Conservation (phyloP, 2,888 invertebrate species). For the Empis stercorea region DNA sequence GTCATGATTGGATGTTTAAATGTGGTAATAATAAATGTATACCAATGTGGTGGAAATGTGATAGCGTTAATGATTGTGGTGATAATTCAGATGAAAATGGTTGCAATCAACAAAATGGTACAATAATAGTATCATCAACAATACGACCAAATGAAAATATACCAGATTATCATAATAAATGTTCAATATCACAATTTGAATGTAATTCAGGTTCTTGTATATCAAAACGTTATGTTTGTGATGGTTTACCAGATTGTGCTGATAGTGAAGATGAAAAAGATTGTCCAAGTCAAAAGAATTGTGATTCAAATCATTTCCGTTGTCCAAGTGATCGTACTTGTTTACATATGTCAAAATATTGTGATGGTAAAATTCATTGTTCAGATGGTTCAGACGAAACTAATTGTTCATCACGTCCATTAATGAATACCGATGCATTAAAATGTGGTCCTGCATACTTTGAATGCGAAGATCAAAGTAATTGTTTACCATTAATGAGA, state of each 20-base stretch:
- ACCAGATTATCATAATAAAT: conserved; percentile 23
- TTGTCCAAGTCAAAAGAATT: conserved; percentile 30
- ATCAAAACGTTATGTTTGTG: conserved; percentile 39
- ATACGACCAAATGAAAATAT: conserved; percentile 21
- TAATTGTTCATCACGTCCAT: conserved; percentile 25
- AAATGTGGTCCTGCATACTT: conserved; percentile 36
- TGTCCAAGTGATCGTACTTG: conserved; percentile 53
- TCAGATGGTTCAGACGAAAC: conserved; percentile 43
- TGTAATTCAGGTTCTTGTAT: conserved; percentile 43
- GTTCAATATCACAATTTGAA: conserved; percentile 23
- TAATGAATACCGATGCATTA: conserved; percentile 1
- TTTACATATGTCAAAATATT: conserved; percentile 38
- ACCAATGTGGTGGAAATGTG: conserved; percentile 72
- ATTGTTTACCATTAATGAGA: conserved; percentile 46
- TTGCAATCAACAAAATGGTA: conserved; percentile 27
- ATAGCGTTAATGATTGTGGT: conserved; percentile 60
- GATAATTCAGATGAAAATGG: conserved; percentile 63
- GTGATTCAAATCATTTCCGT: conserved; percentile 38
- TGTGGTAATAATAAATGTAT: conserved; percentile 58
- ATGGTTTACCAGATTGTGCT: conserved; percentile 41
- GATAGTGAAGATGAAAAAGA: conserved; percentile 50
- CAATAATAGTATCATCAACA: conserved; percentile 14
- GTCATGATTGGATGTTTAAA: conserved; percentile 66
- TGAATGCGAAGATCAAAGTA: conserved; percentile 40
- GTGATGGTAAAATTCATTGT: conserved; percentile 41